A percentile compares a stretch with the other conserved stretches of the same genome.
Conservation (phyloP, 2,888 invertebrate genomes). For the Macrophya alboannulata region DNA sequence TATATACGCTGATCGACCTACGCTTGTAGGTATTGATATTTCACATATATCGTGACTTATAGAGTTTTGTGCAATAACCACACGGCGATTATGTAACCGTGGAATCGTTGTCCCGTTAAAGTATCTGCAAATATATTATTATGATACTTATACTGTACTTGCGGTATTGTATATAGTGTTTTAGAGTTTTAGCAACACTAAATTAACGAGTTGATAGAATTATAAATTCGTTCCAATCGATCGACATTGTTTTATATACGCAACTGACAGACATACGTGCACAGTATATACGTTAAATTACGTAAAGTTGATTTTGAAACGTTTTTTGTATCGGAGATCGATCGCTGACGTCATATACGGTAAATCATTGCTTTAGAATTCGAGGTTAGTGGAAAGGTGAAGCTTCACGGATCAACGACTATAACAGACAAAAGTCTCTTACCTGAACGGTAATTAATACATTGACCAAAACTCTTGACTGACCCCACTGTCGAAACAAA, state of each 20-base stretch:
- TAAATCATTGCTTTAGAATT: conserved; percentile 31
- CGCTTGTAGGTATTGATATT: conserved; percentile 10
- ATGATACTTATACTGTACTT: background rate
- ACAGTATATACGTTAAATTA: conserved; percentile 6
- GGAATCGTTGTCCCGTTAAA: background rate
- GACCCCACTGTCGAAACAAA: background rate
- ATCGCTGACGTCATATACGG: conserved; percentile 35
- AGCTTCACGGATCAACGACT: background rate
- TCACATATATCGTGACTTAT: conserved; percentile 25
- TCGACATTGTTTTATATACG: background rate
- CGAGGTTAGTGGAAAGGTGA: conserved; percentile 2
- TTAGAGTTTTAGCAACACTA: background rate
- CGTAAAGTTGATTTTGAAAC: conserved; percentile 21
- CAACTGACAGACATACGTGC: background rate
- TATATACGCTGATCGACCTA: background rate
- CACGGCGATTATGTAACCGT: background rate
- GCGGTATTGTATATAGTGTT: background rate
- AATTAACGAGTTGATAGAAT: background rate
- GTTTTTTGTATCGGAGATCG: conserved; percentile 14
- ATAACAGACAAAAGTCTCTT: background rate
- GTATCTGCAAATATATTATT: background rate
- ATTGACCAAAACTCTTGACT: background rate
- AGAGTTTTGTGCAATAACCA: conserved; percentile 27
- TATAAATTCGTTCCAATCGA: conserved; percentile 22
- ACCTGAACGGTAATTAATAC: background rate